Evolutionary conservation across 2,888 invertebrate genomes (phyloP), one percentile per base, ranked within the genome.

Genomic region (Netelia virgata): DNA sequence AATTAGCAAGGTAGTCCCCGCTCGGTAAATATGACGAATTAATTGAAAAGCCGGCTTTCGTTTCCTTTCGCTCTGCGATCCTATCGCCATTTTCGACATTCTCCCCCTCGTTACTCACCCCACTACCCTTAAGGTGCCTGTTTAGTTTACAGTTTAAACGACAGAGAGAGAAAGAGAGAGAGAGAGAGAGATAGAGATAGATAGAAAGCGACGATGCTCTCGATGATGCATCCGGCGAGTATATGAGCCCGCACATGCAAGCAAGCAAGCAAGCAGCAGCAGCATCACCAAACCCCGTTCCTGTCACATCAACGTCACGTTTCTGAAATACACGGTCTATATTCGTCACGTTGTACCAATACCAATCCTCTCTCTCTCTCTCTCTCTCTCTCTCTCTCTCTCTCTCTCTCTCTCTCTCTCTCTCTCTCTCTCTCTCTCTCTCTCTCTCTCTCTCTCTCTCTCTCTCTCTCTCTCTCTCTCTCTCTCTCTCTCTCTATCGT

Each of bases 281-380:
- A 10, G 28, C 59, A 43, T n/a, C 28, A 57, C 5, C 28, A 53
- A 82, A 74, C 85, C 68, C 59, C 86, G 86, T 89, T 88, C 83
- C 87, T 89, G 90, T 91, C 90, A 89, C 87, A 89, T 91, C 90
- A 91, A 90, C 90, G 91, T 91, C 91, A 91, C 88, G 89, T 91
- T 88, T 88, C 90, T 89, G 88, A 91, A 91, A 91, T 91, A 91
- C 90, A 87, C 88, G 69, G 86, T 87, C 88, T 90, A 90, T 89
- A 90, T 90, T 87, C 89, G 90, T 90, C 90, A 88, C 87, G 82
- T 66, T 82, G 53, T 82, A 77, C 77, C 82, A 77, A 82, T 77
- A 63, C 77, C 68, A 59, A 23, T 61, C 41, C 18, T 53, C 76
- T 43, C 64, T 43, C 18, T 74, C 79, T 57, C 57, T 66, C 43